Percentiles rank a stretch among this genome's conserved stretches.
These are phyloP conservation scores for Pristiophorus japonicus DNA, from an alignment of 2,113 vertebrate genomes.

Conservation along the genomic window DNA sequence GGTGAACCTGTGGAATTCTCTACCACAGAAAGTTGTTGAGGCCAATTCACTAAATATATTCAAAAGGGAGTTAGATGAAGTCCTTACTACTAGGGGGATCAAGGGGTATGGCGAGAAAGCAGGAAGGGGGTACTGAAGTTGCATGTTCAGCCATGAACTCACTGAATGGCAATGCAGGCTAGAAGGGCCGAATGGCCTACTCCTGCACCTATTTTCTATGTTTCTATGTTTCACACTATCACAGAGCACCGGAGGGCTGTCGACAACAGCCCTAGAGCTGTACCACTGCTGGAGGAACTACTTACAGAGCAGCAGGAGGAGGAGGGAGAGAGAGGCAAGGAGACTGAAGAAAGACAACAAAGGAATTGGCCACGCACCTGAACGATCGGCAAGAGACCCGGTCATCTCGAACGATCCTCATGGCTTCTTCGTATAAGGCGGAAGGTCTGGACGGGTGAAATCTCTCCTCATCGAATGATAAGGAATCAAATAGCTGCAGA, in stretches of 20 bases:
- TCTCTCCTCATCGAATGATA: conserved; percentile 59
- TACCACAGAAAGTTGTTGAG: no score
- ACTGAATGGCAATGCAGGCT: no score
- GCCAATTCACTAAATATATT: no score
- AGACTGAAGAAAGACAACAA: not conserved
- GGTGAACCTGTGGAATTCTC: no score
- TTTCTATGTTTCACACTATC: no score
- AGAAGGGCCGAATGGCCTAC: no score
- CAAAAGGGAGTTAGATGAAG: no score
- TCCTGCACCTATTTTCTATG: no score
- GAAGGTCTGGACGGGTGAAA: conserved; percentile 72
- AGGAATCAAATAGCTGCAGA: conserved; percentile 76
- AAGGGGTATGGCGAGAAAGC: no score
- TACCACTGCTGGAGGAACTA: not conserved
- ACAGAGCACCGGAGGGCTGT: not conserved
- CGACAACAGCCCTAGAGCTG: not conserved
- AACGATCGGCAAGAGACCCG: conserved; percentile 71
- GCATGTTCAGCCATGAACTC: no score
- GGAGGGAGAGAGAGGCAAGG: not conserved
- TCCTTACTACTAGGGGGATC: no score
- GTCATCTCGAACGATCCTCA: conserved; percentile 68
- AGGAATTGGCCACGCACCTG: conserved; percentile 59
- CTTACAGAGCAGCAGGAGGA: not conserved
- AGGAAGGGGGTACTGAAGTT: no score
- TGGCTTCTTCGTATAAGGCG: conserved; percentile 83